These are phyloP conservation scores for Brenthis daphne DNA, from an alignment of 2,888 invertebrate species.

Conservation along the genomic window DNA sequence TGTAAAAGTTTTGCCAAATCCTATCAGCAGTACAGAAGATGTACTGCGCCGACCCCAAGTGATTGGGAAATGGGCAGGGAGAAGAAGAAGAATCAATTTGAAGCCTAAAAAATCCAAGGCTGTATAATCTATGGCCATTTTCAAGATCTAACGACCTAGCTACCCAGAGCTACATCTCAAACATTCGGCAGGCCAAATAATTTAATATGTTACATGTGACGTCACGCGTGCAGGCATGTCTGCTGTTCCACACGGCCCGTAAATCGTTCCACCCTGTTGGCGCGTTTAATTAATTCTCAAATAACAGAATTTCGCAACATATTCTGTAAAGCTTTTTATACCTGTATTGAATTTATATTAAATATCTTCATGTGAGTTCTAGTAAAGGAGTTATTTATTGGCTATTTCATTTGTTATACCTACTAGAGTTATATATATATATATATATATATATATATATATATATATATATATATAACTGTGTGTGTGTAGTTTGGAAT, in stretches of 20 bases:
- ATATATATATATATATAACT: no score
- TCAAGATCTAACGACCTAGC: background rate
- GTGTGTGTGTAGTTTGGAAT: no score
- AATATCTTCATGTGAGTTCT: background rate
- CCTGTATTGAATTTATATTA: conserved; percentile 16
- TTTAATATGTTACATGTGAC: conserved; percentile 66
- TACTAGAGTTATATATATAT: no score
- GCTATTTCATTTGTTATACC: no score
- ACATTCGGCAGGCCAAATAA: conserved; percentile 56
- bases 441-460: no score
- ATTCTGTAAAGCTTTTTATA: conserved; percentile 44
- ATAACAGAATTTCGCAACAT: conserved; percentile 54
- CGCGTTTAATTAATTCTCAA: conserved; percentile 77
- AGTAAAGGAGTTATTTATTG: no score
- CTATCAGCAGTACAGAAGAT: no score
- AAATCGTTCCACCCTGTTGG: conserved; percentile 75
- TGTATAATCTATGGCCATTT: background rate
- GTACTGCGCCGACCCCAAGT: no score
- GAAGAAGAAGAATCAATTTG: background rate
- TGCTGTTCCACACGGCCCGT: conserved; percentile 55
- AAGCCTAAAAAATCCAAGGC: background rate
- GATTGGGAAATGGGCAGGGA: no score
- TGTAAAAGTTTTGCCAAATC: no score
- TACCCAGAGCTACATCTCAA: conserved; percentile 34
- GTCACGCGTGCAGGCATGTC: conserved; percentile 68